A percentile compares a stretch with the other conserved stretches of the same genome.
phyloP scores from a whole-genome alignment of 2,113 vertebrate genomes.

The Pionites leucogaster region DNA sequence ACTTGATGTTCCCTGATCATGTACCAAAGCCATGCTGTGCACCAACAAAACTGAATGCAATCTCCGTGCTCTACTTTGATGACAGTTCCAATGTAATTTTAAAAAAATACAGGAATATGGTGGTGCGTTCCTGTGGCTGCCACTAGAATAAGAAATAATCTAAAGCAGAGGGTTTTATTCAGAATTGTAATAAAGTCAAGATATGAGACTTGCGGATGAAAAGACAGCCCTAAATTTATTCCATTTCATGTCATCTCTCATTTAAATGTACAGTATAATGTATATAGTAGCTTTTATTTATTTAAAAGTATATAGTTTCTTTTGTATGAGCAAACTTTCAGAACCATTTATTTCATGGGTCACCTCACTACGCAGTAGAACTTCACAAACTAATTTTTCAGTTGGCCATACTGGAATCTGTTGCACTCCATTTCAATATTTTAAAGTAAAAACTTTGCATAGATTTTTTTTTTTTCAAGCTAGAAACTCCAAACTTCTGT shows the following conservation, averaged over 20 bases:
- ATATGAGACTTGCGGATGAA: slow-evolving; percentile 52
- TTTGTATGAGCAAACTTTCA: slow-evolving; percentile 65
- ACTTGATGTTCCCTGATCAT: slow-evolving; percentile 98
- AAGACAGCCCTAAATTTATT: slow-evolving; percentile 63
- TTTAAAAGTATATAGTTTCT: slow-evolving; percentile 82
- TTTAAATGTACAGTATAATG: slow-evolving; percentile 92
- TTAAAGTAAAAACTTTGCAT: slow-evolving; percentile 33
- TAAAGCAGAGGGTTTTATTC: slow-evolving; percentile 58
- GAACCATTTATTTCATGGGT: slow-evolving; percentile 60
- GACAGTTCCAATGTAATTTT: slow-evolving; percentile 99
- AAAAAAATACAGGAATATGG: slow-evolving; percentile 99
- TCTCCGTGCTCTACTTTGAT: slow-evolving; percentile 99
- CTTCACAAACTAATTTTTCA: slow-evolving; percentile 41
- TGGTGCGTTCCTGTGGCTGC: slow-evolving; percentile 97
- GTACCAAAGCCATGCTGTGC: slow-evolving; percentile 99
- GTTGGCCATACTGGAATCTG: not conserved
- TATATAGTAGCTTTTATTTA: slow-evolving; percentile 99
- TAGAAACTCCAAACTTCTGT: slow-evolving; percentile 49
- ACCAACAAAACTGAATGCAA: slow-evolving; percentile 97
- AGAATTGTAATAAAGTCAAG: slow-evolving; percentile 63
- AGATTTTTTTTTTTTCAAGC: slow-evolving; percentile 17
- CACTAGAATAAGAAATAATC: slow-evolving; percentile 79
- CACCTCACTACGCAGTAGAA: slow-evolving; percentile 29
- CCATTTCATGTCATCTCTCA: slow-evolving; percentile 74
- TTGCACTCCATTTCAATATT: slow-evolving; percentile 36